phyloP scores from a whole-genome alignment of 2,888 invertebrate species.

The Baccha elongata region DNA sequence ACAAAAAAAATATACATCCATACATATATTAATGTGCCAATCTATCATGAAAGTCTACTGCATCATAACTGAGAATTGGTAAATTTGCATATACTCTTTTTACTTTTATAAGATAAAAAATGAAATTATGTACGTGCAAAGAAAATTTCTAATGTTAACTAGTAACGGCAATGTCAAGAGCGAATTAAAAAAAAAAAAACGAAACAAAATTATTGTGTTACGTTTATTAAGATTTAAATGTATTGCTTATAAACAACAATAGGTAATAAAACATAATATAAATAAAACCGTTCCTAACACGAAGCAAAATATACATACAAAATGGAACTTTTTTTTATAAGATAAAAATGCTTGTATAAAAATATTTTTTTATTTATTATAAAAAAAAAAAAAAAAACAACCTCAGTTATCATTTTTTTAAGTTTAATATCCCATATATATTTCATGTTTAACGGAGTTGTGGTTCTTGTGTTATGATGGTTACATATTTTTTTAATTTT shows the following conservation, averaged over 20 bases:
- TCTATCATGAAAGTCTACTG: constrained; percentile 62
- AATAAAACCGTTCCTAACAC: constrained; percentile 59
- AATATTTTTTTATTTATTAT: neutral
- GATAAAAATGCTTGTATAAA: constrained; percentile 13
- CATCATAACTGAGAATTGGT: constrained; percentile 56
- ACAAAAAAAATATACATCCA: constrained; percentile 12
- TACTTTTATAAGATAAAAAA: constrained; percentile 69
- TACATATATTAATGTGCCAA: constrained; percentile 59
- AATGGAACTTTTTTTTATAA: constrained; percentile 6
- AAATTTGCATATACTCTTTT: constrained; percentile 67
- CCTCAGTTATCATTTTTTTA: neutral
- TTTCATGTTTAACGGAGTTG: constrained; percentile 17
- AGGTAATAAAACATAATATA: constrained; percentile 16
- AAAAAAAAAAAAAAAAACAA: neutral
- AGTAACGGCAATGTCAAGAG: constrained; percentile 52
- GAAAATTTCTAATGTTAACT: constrained; percentile 59
- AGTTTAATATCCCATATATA: constrained; percentile 1
- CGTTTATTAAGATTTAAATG: constrained; percentile 3
- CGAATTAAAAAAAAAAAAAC: constrained; percentile 34
- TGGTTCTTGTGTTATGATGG: constrained; percentile 22
- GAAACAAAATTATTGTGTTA: constrained; percentile 49
- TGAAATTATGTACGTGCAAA: constrained; percentile 28
- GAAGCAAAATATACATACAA: constrained; percentile 25
- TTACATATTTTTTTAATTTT: constrained; percentile 16
- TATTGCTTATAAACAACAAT: constrained; percentile 13